Evolutionary conservation across 2,113 vertebrate species (phyloP), one percentile per base, ranked within the genome.

Genomic region (Cynocephalus volans): DNA sequence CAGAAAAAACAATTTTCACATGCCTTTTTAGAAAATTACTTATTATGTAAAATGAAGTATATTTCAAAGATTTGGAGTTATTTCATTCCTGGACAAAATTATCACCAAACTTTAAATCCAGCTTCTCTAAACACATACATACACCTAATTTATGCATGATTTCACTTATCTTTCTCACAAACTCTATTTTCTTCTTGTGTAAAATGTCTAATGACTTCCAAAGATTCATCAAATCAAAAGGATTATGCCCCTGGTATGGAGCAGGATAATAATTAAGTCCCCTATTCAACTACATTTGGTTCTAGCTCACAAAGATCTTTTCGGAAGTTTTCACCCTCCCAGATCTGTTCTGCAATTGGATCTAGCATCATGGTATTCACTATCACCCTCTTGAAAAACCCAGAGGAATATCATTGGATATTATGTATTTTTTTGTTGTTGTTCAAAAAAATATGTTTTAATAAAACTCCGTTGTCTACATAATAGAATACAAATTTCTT

Each of bases 11-110:
- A 79, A 77, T 89, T 79, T 14, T 95, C 14, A 64, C n/a, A 36
- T 64, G 28, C 7, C 67, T 94, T 96, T 95, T 77, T 14, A 92
- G 75, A 54, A 96, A 92, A 92, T 79, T 62, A 76, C 73, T 96
- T 85, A 54, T 88, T 90, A 91, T 54, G 26, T 75, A 70, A 97
- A 90, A 60, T 23, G 8, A 95, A 41, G 5, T 80, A n/a, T 77
- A 77, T 93, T 84, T 94, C 89, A 93, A 72, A 95, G 56, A 4
- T 15, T 86, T 93, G 28, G 52, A 33, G 5, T 58, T 81, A 52
- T 62, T 77, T 17, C n/a, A 69, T 75, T 75, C 21, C 33, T 95
- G 70, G 41, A 89, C 58, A 93, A 90, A 96, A 90, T 81, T 75
- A 75, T 65, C 93, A 88, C 13, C 17, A 62, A 86, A 93, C 14